phyloP scores from a whole-genome alignment of 2,113 vertebrate genomes.

The Tychaedon coryphoeus region DNA sequence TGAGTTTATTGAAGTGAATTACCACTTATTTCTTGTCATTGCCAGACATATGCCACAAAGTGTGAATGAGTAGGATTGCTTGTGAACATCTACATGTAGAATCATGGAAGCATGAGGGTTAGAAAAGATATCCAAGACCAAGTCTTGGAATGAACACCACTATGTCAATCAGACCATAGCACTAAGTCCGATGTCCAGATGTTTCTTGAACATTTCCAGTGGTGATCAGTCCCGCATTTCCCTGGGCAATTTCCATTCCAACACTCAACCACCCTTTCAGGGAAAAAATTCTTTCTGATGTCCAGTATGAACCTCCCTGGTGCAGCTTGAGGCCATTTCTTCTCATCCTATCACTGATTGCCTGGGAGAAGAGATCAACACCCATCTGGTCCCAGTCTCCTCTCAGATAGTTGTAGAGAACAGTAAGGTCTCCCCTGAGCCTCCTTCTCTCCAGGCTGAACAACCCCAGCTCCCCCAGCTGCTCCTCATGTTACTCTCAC shows the following conservation, averaged over 20 bases:
- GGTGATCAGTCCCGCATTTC: background rate
- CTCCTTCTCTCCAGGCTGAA: background rate
- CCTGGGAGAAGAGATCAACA: background rate
- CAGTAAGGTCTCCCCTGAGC: background rate
- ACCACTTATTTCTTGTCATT: background rate
- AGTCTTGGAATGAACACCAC: background rate
- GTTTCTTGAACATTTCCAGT: background rate
- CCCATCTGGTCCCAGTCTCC: background rate
- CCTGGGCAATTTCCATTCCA: background rate
- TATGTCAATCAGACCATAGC: background rate
- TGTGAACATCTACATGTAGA: background rate
- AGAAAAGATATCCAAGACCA: background rate
- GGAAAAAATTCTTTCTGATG: background rate
- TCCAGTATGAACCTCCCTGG: background rate
- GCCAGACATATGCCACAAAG: background rate
- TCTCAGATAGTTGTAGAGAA: background rate
- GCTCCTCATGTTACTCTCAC: background rate
- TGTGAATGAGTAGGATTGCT: background rate
- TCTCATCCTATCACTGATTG: background rate
- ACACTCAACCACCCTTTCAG: background rate
- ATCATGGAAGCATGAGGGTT: background rate
- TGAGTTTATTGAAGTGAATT: background rate
- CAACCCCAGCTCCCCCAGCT: fast-evolving
- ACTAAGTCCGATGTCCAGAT: background rate
- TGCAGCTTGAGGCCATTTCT: background rate